Conservation (phyloP, 1,140 invertebrate genomes). For the Onthophagus taurus region DNA sequence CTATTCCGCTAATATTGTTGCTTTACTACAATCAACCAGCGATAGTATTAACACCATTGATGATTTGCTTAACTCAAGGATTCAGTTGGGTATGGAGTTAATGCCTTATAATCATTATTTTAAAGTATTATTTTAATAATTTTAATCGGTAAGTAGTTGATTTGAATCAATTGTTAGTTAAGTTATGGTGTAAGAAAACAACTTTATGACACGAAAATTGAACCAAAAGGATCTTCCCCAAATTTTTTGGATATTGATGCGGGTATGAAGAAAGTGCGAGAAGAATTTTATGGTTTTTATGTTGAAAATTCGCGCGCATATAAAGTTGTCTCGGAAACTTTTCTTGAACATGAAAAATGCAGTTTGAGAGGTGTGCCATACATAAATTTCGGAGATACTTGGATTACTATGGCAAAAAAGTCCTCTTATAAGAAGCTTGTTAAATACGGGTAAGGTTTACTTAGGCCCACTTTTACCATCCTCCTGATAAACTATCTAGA, state of each 20-base stretch:
- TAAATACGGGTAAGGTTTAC: conserved; percentile 45
- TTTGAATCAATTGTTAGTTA: too few species aligned
- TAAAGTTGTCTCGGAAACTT: conserved; percentile 49
- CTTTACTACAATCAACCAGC: conserved; percentile 48
- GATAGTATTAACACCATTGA: conserved; percentile 42
- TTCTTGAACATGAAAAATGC: conserved; percentile 53
- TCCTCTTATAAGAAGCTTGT: conserved; percentile 51
- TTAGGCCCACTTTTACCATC: too few species aligned
- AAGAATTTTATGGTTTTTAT: conserved; percentile 53
- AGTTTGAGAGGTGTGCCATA: conserved; percentile 49
- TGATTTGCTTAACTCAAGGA: conserved; percentile 45
- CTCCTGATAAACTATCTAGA: too few species aligned
- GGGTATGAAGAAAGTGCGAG: conserved; percentile 44
- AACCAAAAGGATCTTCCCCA: conserved; percentile 40
- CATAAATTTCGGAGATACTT: conserved; percentile 42
- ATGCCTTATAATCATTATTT: conserved; percentile 44
- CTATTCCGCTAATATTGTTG: conserved; percentile 52
- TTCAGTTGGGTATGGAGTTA: conserved; percentile 47
- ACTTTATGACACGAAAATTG: conserved; percentile 49
- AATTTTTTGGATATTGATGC: conserved; percentile 46
- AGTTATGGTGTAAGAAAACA: too few species aligned
- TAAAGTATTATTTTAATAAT: background rate
- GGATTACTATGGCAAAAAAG: conserved; percentile 44
- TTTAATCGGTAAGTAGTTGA: too few species aligned
- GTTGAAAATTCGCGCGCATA: conserved; percentile 47